These are phyloP conservation scores for Melanocharis versteri DNA, from an alignment of 2,113 vertebrate species.

Conservation along the genomic window DNA sequence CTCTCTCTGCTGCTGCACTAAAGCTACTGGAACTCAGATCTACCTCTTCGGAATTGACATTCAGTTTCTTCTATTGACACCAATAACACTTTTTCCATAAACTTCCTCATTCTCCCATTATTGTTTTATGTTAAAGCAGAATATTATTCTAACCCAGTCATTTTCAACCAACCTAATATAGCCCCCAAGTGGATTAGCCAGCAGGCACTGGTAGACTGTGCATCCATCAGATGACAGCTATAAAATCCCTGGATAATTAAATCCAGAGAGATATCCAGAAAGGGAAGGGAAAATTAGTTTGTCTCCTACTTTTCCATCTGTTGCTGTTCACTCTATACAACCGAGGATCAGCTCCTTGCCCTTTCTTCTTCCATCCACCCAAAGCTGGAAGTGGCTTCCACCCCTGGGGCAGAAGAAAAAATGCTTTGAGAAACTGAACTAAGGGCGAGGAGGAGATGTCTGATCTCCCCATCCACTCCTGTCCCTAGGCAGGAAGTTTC, in stretches of 20 bases:
- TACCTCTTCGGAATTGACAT: neutral
- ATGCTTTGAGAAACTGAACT: neutral
- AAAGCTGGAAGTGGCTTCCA: neutral
- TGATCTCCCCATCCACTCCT: neutral
- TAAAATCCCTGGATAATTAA: conserved; percentile 40
- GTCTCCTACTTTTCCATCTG: conserved; percentile 5
- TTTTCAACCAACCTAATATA: conserved; percentile 32
- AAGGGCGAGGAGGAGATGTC: neutral
- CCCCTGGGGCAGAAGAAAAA: neutral
- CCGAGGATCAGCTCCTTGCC: neutral
- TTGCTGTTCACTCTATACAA: neutral
- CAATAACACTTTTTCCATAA: neutral
- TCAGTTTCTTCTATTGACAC: neutral
- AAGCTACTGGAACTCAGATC: neutral
- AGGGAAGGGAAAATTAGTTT: conserved; percentile 15
- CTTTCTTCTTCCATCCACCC: neutral
- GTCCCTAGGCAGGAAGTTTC: neutral
- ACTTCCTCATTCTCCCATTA: conserved; percentile 12
- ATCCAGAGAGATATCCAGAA: conserved; percentile 35
- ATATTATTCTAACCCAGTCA: conserved; percentile 8
- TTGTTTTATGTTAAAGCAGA: conserved; percentile 1
- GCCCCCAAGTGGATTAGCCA: conserved; percentile 31
- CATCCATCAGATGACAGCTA: conserved; percentile 3
- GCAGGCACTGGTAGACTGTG: neutral
- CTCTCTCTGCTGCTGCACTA: neutral